Evolutionary conservation across 2,113 vertebrate species (phyloP).

Genomic region (Sigmodon hispidus): DNA sequence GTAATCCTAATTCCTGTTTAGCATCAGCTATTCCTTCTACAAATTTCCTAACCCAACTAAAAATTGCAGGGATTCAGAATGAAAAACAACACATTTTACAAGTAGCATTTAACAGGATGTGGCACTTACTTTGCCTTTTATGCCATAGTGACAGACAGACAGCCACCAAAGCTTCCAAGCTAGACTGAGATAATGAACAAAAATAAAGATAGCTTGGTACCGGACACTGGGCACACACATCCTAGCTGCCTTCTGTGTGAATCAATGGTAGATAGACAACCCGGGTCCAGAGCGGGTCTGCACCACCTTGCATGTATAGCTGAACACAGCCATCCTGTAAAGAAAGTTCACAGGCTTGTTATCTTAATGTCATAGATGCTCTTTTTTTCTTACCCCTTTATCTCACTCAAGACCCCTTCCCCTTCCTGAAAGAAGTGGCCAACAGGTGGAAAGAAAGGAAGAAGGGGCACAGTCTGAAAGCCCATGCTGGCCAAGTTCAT

Average conservation of each 20-base stretch:
- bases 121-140: slow-evolving; percentile 50
- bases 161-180: slow-evolving; percentile 70
- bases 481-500: slow-evolving; percentile 26
- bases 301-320: slow-evolving; percentile 47
- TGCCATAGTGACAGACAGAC: slow-evolving; percentile 67
- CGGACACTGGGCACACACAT: slow-evolving; percentile 39
- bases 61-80: slow-evolving; percentile 36
- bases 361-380: slow-evolving; percentile 69
- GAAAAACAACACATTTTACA: neutral
- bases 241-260: slow-evolving; percentile 74
- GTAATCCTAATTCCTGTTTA: neutral
- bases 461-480: slow-evolving; percentile 75
- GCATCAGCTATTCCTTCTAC: neutral
- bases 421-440: slow-evolving; percentile 57
- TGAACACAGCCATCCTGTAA: slow-evolving; percentile 46
- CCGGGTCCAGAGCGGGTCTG: slow-evolving; percentile 64
- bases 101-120: slow-evolving; percentile 41
- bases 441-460: slow-evolving; percentile 73
- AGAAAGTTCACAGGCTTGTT: slow-evolving; percentile 53
- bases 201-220: slow-evolving; percentile 53
- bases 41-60: slow-evolving; percentile 1
- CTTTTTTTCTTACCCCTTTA: slow-evolving; percentile 18
- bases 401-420: neutral
- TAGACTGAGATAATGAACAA: slow-evolving; percentile 40
- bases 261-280: slow-evolving; percentile 64